A percentile compares a stretch with the other conserved stretches of the same genome.
phyloP scores from a whole-genome alignment of 1,140 invertebrate genomes.

The Sitobion miscanthi region DNA sequence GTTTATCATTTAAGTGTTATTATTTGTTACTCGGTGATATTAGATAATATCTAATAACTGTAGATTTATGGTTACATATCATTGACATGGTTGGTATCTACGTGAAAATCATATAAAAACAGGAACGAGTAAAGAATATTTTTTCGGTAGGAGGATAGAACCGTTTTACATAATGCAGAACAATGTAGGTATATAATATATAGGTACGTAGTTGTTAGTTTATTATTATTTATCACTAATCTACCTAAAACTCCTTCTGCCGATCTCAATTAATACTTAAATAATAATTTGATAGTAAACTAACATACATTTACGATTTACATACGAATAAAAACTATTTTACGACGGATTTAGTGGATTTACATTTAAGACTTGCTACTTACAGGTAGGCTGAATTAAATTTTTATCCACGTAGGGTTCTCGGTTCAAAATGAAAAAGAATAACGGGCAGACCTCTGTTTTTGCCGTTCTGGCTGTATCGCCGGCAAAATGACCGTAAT shows the following conservation, averaged over 20 bases:
- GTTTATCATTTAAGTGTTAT: not conserved
- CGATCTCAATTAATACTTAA: not conserved
- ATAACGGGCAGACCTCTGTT: not conserved
- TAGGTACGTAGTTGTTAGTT: too few species aligned
- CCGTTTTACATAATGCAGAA: too few species aligned
- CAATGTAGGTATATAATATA: too few species aligned
- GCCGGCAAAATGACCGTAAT: not conserved
- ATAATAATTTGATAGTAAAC: not conserved
- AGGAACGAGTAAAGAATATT: too few species aligned
- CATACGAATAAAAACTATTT: not conserved
- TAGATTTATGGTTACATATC: too few species aligned
- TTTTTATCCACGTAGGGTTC: not conserved
- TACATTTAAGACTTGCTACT: not conserved
- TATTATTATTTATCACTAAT: too few species aligned
- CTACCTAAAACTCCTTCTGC: too few species aligned
- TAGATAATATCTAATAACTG: too few species aligned
- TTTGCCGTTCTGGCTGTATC: not conserved
- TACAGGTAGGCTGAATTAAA: not conserved
- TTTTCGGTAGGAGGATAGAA: too few species aligned
- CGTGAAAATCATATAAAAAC: too few species aligned
- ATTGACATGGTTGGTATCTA: too few species aligned
- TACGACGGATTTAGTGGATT: not conserved
- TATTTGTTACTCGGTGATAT: not conserved
- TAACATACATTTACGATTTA: not conserved
- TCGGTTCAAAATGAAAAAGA: not conserved